Base-by-base conservation (phyloP, 2,113 vertebrate species). In the Mystacornis crossleyi region DNA sequence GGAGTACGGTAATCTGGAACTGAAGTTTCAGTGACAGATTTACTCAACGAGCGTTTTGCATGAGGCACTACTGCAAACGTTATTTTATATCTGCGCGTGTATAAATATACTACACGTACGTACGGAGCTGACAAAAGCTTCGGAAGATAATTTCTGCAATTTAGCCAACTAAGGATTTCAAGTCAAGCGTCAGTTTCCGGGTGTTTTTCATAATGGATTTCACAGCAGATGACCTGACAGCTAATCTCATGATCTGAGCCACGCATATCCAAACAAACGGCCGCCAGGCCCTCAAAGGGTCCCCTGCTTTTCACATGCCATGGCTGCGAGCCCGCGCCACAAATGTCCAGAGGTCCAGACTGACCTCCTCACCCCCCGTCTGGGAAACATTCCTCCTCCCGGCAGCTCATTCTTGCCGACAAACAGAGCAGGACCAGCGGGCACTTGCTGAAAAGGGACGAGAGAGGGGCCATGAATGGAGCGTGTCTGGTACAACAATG, bases 151-250 rank as follows among this genome's bases (percentile, higher is more conserved):
- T 98, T 98, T 97, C 97, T 98, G 97, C 97, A 97, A 97, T 98
- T 98, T 97, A 95, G 88, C 92, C 95, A 98, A 96, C 64, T 87
- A 95, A 96, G 81, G 94, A 98, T 95, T 98, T 96, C 91, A 89
- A 98, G 94, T 95, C 95, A 92, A 97, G 97, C 97, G 89, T 95
- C 95, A 57, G 97, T 97, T 98, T 98, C 97, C 5, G 88, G 79
- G 95, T 90, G 81, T 97, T 98, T 95, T 97, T 97, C 97, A 97
- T 97, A 97, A 99, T 98, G 98, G 98, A 98, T 99, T 99, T 98
- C 97, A 97, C 97, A 98, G 98, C 97, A 98, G 98, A 98, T 98
- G 98, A 99, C 99, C 99, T 98, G 98, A 98, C 96, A 98, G 98
- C 98, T 99, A 98, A 98, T 98, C 98, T 98, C 96, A 91, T 98